phyloP scores from a whole-genome alignment of 2,888 invertebrate species.

The Phorcus lineatus region DNA sequence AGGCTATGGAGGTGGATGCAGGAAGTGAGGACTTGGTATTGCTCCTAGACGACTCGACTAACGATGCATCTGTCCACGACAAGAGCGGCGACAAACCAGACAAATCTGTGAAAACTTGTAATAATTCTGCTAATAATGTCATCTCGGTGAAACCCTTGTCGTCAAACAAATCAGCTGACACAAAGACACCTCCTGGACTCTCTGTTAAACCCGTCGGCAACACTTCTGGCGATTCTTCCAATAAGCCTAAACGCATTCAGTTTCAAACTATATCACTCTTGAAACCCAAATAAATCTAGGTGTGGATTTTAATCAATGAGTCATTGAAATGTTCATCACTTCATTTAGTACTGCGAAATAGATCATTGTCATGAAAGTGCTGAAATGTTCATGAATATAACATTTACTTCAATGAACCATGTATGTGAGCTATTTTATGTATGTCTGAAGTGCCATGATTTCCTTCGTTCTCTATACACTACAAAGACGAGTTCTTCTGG shows the following conservation, averaged over 20 bases:
- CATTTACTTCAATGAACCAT: too few relatives aligned
- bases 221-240: background rate
- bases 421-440: too few relatives aligned
- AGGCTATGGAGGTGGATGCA: slow-evolving; percentile 53
- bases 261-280: background rate
- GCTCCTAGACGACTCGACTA: slow-evolving; percentile 44
- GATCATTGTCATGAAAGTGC: too few relatives aligned
- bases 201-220: background rate
- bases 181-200: background rate
- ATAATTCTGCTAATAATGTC: too few relatives aligned
- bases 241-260: slow-evolving; percentile 18
- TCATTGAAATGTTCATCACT: too few relatives aligned
- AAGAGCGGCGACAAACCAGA: background rate
- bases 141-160: background rate
- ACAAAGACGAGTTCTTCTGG: too few relatives aligned
- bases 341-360: too few relatives aligned
- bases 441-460: too few relatives aligned
- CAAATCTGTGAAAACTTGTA: background rate
- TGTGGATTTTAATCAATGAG: too few relatives aligned
- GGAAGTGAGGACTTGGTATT: slow-evolving; percentile 51
- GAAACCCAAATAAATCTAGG: background rate
- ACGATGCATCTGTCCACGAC: background rate
- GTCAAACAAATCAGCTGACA: background rate
- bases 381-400: too few relatives aligned
- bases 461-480: too few relatives aligned